Evolutionary conservation across 2,888 invertebrate species (phyloP).

Genomic region (Dolichomitus sp.): DNA sequence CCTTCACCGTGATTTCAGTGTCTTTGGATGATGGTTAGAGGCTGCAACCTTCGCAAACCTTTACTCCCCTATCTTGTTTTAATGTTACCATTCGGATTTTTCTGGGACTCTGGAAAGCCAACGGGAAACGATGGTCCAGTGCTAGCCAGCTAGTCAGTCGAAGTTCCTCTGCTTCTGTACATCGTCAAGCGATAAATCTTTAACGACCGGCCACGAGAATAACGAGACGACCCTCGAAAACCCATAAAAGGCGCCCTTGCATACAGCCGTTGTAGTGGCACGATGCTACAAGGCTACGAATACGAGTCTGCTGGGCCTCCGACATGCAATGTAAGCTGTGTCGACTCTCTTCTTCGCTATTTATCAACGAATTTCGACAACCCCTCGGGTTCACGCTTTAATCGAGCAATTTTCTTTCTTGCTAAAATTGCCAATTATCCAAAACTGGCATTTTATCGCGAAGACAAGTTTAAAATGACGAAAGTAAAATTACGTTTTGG

Average conservation of each 20-base stretch:
- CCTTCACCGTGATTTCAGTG: conserved; percentile 42
- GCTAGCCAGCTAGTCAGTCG: not conserved
- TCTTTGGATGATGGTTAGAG: not conserved
- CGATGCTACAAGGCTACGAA: not conserved
- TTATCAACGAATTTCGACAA: conserved; percentile 31
- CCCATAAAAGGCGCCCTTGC: conserved; percentile 61
- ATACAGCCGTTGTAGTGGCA: conserved; percentile 14
- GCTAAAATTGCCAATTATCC: not conserved
- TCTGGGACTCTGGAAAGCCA: conserved; percentile 10
- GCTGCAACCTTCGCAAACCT: conserved; percentile 14
- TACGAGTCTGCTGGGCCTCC: not conserved
- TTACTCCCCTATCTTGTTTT: conserved; percentile 16
- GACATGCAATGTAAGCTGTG: conserved; percentile 17
- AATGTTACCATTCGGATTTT: conserved; percentile 34
- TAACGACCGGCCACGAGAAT: conserved; percentile 67
- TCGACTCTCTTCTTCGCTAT: conserved; percentile 6
- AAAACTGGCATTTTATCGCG: not conserved
- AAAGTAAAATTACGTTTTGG: too few species aligned
- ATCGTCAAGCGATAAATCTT: conserved; percentile 66
- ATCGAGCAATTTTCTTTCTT: conserved; percentile 19
- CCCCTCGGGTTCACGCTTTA: conserved; percentile 2
- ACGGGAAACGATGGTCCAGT: conserved; percentile 24
- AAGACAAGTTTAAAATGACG: not conserved
- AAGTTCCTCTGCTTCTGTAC: not conserved
- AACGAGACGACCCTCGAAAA: conserved; percentile 60